phyloP scores from a whole-genome alignment of 2,888 invertebrate species.

The Itoplectis maculator region DNA sequence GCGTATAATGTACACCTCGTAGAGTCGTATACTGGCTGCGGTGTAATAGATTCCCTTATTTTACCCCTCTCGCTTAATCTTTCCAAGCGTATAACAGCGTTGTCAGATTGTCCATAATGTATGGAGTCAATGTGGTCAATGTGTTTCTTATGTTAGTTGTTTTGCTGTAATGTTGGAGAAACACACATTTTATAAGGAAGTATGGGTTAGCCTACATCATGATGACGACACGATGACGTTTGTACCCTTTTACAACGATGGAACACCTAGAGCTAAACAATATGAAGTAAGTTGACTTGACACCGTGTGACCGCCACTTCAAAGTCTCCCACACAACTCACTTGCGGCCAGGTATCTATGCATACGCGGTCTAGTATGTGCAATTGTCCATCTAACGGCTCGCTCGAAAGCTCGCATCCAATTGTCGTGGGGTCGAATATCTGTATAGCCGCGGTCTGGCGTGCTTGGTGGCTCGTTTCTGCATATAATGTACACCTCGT shows the following conservation, averaged over 20 bases:
- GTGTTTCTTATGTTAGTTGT: no score
- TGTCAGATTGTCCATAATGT: conserved; percentile 9
- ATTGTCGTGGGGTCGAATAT: conserved; percentile 20
- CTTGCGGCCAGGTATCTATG: conserved; percentile 6
- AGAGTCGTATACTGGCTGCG: neutral
- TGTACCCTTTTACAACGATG: no score
- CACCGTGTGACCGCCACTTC: conserved; percentile 46
- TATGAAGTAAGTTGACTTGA: no score
- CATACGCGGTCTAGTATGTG: conserved; percentile 27
- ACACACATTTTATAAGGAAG: no score
- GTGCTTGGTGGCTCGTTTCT: neutral
- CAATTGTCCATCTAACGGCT: conserved; percentile 31
- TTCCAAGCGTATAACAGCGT: conserved; percentile 11
- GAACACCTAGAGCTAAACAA: no score
- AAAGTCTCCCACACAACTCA: conserved; percentile 31
- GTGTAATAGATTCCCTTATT: conserved; percentile 29
- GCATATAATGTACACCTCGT: conserved; percentile 9
- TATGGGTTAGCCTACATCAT: no score
- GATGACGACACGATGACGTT: no score
- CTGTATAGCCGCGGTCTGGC: neutral
- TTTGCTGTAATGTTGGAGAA: no score
- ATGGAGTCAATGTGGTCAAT: no score
- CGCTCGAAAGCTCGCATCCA: conserved; percentile 25
- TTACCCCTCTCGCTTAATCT: conserved; percentile 20
- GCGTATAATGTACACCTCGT: conserved; percentile 10